phyloP scores from a whole-genome alignment of 2,113 vertebrate species.

The cattle (Bos taurus) region DNA sequence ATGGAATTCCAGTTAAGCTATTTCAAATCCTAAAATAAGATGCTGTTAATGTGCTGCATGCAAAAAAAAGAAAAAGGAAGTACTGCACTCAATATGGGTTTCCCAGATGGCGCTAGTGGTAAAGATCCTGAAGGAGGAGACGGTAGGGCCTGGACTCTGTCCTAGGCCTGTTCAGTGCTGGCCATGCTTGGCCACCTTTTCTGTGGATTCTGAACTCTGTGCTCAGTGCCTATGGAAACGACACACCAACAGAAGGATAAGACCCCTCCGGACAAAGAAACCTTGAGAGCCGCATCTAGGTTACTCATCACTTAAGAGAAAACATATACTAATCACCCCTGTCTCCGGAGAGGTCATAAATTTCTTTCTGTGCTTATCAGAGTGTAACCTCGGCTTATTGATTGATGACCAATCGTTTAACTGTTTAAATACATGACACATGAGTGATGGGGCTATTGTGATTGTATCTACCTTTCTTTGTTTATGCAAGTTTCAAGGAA shows the following conservation, averaged over 20 bases:
- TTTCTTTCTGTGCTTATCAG: not conserved
- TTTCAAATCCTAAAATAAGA: not conserved
- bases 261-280: not conserved
- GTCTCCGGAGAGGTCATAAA: not conserved
- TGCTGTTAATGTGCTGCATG: not conserved
- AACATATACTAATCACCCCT: not conserved
- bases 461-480: not conserved
- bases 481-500: not conserved
- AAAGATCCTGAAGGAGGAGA: not conserved
- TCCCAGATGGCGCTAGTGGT: not conserved
- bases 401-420: not conserved
- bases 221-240: not conserved
- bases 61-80: not conserved
- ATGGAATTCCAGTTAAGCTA: not conserved
- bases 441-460: not conserved
- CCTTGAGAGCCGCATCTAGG: rapidly evolving
- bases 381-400: not conserved
- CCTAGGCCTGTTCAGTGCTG: not conserved
- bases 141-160: rapidly evolving
- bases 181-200: rapidly evolving
- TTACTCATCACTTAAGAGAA: not conserved
- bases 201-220: not conserved
- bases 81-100: not conserved
- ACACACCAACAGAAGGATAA: not conserved
- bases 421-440: not conserved